These are phyloP conservation scores for Pyrgus malvae DNA, from an alignment of 2,888 invertebrate species.

Conservation along the genomic window DNA sequence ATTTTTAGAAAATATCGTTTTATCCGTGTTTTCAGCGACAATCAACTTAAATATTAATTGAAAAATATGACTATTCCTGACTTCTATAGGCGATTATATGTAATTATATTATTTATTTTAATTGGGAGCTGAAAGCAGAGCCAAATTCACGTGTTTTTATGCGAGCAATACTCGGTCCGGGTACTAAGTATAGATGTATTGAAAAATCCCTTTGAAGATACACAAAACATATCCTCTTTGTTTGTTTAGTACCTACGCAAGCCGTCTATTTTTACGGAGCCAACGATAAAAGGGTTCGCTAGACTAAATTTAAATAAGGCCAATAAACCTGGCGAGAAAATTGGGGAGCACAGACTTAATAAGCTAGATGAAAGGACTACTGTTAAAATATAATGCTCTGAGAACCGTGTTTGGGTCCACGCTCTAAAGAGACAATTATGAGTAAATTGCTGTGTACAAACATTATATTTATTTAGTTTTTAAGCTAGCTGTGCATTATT, in stretches of 20 bases:
- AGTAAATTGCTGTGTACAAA: background rate
- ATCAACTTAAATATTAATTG: too few relatives aligned
- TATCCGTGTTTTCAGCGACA: too few relatives aligned
- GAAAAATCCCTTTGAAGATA: conserved; percentile 10
- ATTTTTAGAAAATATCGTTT: too few relatives aligned
- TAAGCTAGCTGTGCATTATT: background rate
- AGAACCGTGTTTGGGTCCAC: conserved; percentile 7
- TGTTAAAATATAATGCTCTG: conserved; percentile 12
- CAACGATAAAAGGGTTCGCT: conserved; percentile 20
- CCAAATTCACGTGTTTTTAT: too few relatives aligned
- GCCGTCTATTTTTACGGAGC: conserved; percentile 15
- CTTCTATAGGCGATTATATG: too few relatives aligned
- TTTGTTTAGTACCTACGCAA: conserved; percentile 1
- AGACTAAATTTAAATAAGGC: conserved; percentile 28
- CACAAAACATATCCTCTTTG: background rate
- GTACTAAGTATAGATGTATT: too few relatives aligned
- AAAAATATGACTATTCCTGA: too few relatives aligned
- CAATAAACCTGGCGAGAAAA: conserved; percentile 29
- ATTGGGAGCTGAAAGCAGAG: too few relatives aligned
- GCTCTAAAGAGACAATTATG: background rate
- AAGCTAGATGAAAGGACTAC: conserved; percentile 26
- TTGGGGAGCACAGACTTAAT: conserved; percentile 26
- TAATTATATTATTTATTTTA: too few relatives aligned
- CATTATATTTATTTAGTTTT: background rate
- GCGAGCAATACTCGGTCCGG: background rate